Evolutionary conservation across 2,113 vertebrate species (phyloP).

Genomic region (Rynchops niger): DNA sequence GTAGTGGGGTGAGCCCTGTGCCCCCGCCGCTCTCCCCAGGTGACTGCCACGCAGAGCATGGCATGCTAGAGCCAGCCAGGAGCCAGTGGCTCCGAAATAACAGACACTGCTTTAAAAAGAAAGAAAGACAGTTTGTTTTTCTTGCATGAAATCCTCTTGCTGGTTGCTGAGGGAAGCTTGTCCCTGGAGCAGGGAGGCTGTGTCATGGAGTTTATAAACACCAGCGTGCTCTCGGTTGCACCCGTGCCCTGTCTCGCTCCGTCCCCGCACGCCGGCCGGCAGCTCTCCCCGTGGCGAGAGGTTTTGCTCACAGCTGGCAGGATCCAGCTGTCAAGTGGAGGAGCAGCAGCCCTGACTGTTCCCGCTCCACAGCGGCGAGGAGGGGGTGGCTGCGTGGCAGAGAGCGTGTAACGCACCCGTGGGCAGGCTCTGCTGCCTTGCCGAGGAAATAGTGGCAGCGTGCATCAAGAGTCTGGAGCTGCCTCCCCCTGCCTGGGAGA

Average conservation of each 20-base stretch:
- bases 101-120: background rate
- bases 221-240: fast-evolving
- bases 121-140: background rate
- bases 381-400: background rate
- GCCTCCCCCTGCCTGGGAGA: background rate
- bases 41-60: fast-evolving
- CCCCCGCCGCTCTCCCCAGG: fast-evolving
- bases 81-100: background rate
- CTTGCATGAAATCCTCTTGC: background rate
- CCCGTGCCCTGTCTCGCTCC: background rate
- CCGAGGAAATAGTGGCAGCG: background rate
- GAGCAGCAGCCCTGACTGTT: background rate
- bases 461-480: background rate
- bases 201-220: background rate
- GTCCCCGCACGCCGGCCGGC: fast-evolving
- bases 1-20: background rate
- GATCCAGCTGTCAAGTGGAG: background rate
- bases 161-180: background rate
- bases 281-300: background rate
- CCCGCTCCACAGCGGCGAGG: background rate
- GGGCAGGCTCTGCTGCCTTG: background rate
- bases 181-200: background rate
- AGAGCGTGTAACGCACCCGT: background rate
- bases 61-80: background rate
- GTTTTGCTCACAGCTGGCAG: background rate